phyloP scores from a whole-genome alignment of 2,113 vertebrate species.

The Vulpes lagopus region DNA sequence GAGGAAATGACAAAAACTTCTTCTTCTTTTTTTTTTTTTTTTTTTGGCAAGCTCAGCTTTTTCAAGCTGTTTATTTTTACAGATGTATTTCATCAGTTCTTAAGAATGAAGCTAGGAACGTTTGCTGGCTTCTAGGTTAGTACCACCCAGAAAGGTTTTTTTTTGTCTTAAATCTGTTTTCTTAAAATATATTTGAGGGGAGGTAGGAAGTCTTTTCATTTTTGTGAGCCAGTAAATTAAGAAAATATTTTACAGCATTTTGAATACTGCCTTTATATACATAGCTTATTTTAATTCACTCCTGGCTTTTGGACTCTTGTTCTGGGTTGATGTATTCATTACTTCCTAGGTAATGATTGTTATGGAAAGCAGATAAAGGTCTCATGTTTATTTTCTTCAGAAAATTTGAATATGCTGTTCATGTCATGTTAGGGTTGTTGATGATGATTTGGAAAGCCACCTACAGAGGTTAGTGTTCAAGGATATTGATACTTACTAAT shows the following conservation, averaged over 20 bases:
- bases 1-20: constrained; percentile 59
- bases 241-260: constrained; percentile 50
- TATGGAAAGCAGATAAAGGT: not conserved
- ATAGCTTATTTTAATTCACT: constrained; percentile 17
- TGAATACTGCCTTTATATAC: constrained; percentile 34
- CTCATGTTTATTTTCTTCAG: not conserved
- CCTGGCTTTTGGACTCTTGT: not conserved
- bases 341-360: constrained; percentile 29
- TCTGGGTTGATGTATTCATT: not conserved
- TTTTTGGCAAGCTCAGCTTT: constrained; percentile 68
- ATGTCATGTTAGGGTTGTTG: not conserved
- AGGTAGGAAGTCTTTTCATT: constrained; percentile 14
- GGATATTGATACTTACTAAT: constrained; percentile 21
- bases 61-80: constrained; percentile 79
- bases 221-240: constrained; percentile 28
- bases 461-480: not conserved
- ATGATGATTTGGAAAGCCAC: not conserved
- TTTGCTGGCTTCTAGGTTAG: constrained; percentile 73
- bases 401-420: not conserved
- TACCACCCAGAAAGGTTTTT: constrained; percentile 76
- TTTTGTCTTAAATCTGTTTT: not conserved
- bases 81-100: constrained; percentile 81
- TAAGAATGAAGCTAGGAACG: constrained; percentile 79
- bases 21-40: constrained; percentile 49
- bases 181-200: constrained; percentile 46